phyloP scores from a whole-genome alignment of 1,140 invertebrate genomes.

The Globodera ellingtonae region DNA sequence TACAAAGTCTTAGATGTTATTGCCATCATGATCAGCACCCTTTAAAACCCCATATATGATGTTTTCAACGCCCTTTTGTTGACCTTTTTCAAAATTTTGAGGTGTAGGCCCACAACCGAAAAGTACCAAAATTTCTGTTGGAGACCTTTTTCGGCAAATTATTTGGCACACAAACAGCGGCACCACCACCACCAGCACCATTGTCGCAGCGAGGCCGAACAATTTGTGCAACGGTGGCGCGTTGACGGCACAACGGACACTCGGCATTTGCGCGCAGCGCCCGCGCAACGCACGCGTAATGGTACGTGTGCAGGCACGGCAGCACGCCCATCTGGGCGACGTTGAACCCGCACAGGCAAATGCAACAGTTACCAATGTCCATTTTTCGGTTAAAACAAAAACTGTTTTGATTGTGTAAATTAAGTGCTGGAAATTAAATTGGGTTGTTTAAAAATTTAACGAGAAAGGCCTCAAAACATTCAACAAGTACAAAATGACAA shows the following conservation, averaged over 20 bases:
- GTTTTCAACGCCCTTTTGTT: too few species aligned
- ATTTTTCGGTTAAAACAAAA: neutral
- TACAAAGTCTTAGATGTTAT: too few species aligned
- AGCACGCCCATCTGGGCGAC: slow-evolving; percentile 2
- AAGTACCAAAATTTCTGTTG: too few species aligned
- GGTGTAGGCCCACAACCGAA: too few species aligned
- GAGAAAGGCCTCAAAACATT: too few species aligned
- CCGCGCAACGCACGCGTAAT: neutral
- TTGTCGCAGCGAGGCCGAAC: neutral
- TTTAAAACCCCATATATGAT: too few species aligned
- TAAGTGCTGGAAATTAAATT: too few species aligned
- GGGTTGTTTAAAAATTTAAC: too few species aligned
- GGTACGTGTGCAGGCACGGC: slow-evolving; percentile 13
- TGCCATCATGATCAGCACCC: too few species aligned
- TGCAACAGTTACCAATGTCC: slow-evolving; percentile 6
- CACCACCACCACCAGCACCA: neutral
- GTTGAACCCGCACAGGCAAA: slow-evolving; percentile 2
- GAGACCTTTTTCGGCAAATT: slow-evolving; percentile 2
- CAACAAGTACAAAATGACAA: too few species aligned
- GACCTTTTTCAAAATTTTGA: too few species aligned
- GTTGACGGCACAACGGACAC: neutral
- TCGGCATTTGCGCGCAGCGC: neutral
- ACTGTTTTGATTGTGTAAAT: too few species aligned
- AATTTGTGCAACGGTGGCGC: neutral
- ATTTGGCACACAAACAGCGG: neutral